These are phyloP conservation scores for Ptychochromis oligacanthus DNA, from an alignment of 2,113 vertebrate genomes.

Conservation along the genomic window DNA sequence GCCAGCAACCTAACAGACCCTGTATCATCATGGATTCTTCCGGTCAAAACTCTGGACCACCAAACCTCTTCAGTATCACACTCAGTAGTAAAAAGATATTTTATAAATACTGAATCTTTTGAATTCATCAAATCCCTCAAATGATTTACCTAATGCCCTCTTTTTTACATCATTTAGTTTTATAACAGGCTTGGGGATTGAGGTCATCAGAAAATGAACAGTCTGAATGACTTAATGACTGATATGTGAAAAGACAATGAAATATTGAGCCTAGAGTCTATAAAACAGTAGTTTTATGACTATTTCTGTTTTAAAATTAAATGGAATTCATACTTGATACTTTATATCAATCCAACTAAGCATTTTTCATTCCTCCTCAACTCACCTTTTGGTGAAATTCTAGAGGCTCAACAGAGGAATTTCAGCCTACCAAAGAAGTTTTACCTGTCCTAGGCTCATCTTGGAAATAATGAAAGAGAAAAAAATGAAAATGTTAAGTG, in stretches of 20 bases:
- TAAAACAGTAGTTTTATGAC: slow-evolving; percentile 39
- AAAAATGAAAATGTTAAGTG: no score
- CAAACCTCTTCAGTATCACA: not conserved
- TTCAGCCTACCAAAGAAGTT: not conserved
- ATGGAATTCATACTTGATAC: slow-evolving; percentile 29
- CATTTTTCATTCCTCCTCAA: not conserved
- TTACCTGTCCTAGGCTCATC: not conserved
- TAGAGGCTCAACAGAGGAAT: not conserved
- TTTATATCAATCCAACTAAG: slow-evolving; percentile 9
- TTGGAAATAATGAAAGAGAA: not conserved
- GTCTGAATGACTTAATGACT: slow-evolving; percentile 35
- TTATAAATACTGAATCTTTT: slow-evolving; percentile 20
- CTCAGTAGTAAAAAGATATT: not conserved
- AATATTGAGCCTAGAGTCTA: slow-evolving; percentile 25
- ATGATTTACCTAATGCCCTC: slow-evolving; percentile 15
- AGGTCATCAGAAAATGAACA: slow-evolving; percentile 34
- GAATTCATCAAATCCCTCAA: not conserved
- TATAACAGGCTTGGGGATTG: slow-evolving; percentile 19
- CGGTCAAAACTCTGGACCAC: not conserved
- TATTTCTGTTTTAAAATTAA: slow-evolving; percentile 38
- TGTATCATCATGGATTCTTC: not conserved
- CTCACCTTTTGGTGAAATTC: not conserved
- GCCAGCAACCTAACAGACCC: not conserved
- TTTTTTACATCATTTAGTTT: slow-evolving; percentile 30
- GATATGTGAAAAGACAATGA: slow-evolving; percentile 28